A percentile compares a stretch with the other conserved stretches of the same genome.
Evolutionary conservation across 2,888 invertebrate species (phyloP).

Genomic region (Liposcelis brunnea): DNA sequence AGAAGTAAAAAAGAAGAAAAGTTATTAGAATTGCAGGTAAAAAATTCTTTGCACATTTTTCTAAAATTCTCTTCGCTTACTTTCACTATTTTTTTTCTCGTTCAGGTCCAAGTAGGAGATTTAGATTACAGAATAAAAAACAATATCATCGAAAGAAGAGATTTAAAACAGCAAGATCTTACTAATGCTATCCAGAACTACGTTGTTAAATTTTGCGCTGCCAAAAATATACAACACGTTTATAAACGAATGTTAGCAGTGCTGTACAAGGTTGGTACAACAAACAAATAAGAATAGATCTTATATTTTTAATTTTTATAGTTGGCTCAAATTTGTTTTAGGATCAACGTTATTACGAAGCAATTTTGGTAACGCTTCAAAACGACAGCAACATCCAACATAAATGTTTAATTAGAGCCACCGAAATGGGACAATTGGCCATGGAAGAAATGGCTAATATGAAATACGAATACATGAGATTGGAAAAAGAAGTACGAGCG

Average conservation of each 20-base stretch:
- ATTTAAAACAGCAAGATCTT: conserved; percentile 19
- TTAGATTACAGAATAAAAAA: too few species aligned
- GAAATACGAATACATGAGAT: conserved; percentile 37
- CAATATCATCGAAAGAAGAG: background rate
- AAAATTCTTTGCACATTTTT: too few species aligned
- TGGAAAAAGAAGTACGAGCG: conserved; percentile 39
- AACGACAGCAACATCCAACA: conserved; percentile 41
- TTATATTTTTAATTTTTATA: too few species aligned
- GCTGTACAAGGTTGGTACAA: conserved; percentile 35
- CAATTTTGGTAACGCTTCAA: conserved; percentile 38
- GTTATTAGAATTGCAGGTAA: conserved; percentile 39
- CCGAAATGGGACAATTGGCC: conserved; percentile 46
- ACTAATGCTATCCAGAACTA: conserved; percentile 36
- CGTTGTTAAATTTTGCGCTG: conserved; percentile 43
- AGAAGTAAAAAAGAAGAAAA: conserved; percentile 41
- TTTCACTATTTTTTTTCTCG: background rate
- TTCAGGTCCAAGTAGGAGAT: too few species aligned
- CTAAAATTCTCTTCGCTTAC: too few species aligned
- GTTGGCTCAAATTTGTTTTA: conserved; percentile 18
- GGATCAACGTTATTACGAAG: conserved; percentile 47
- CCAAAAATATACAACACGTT: conserved; percentile 41
- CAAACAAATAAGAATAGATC: too few species aligned
- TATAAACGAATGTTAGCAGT: conserved; percentile 42
- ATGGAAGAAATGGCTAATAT: conserved; percentile 47
- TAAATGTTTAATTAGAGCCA: conserved; percentile 42